Evolutionary conservation across 2,888 invertebrate species (phyloP).

Genomic region (Agrochola lota): DNA sequence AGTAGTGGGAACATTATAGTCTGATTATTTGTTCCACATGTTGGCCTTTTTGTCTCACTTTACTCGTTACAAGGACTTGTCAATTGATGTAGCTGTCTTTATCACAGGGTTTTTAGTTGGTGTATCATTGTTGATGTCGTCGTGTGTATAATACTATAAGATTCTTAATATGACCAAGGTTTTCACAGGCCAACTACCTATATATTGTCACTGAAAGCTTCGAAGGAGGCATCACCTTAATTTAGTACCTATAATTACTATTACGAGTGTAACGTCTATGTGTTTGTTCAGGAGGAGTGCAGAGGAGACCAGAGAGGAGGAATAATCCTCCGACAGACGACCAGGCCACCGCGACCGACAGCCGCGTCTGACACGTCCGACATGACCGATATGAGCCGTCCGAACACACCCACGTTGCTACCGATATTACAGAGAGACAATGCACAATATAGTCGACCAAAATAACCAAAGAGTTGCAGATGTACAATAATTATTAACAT

Average conservation of each 20-base stretch:
- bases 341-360: conserved; percentile 45
- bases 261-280: neutral
- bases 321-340: conserved; percentile 40
- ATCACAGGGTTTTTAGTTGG: neutral
- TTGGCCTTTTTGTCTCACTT: neutral
- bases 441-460: neutral
- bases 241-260: neutral
- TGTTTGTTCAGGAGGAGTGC: conserved; percentile 48
- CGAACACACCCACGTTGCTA: neutral
- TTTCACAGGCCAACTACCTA: neutral
- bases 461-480: neutral
- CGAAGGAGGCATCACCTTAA: neutral
- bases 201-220: neutral
- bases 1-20: too few relatives aligned
- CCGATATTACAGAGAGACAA: neutral
- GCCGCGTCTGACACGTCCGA: conserved; percentile 27
- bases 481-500: neutral
- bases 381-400: neutral
- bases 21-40: neutral
- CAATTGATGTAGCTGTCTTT: neutral
- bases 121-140: neutral
- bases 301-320: conserved; percentile 39
- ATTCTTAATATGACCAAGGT: neutral
- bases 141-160: neutral
- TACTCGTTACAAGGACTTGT: too few relatives aligned